These are phyloP conservation scores for Ectropis grisescens DNA, from an alignment of 1,140 invertebrate genomes.

Conservation along the genomic window DNA sequence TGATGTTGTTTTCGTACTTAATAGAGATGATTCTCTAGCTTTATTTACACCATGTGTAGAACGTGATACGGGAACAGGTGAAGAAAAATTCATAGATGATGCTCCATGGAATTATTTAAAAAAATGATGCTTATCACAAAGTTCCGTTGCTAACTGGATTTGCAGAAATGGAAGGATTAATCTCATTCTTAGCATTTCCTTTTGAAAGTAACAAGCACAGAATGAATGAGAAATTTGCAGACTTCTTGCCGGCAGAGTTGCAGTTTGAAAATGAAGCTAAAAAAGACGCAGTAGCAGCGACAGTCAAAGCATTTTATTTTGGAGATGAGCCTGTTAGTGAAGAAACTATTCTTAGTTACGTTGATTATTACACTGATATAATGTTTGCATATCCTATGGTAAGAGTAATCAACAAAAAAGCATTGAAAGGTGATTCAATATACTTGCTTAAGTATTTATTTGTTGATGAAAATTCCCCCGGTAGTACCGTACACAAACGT, in stretches of 20 bases:
- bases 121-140: too few relatives aligned
- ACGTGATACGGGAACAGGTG: too few relatives aligned
- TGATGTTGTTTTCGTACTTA: too few relatives aligned
- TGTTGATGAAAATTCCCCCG: constrained; percentile 3
- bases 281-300: not conserved
- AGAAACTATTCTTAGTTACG: constrained; percentile 4
- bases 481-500: constrained; percentile 8
- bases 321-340: not conserved
- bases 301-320: not conserved
- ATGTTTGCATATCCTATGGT: constrained; percentile 9
- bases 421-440: constrained; percentile 11
- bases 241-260: not conserved
- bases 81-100: too few relatives aligned
- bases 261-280: not conserved
- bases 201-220: too few relatives aligned
- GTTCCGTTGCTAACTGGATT: too few relatives aligned
- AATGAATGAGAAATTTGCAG: not conserved
- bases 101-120: too few relatives aligned
- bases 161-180: too few relatives aligned
- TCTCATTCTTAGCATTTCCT: too few relatives aligned
- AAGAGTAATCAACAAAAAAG: constrained; percentile 7
- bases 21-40: too few relatives aligned
- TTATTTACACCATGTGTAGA: too few relatives aligned
- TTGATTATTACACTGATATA: constrained; percentile 19
- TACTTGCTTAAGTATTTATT: constrained; percentile 21